These are phyloP conservation scores for Gopherus flavomarginatus DNA, from an alignment of 2,113 vertebrate genomes.

Conservation along the genomic window DNA sequence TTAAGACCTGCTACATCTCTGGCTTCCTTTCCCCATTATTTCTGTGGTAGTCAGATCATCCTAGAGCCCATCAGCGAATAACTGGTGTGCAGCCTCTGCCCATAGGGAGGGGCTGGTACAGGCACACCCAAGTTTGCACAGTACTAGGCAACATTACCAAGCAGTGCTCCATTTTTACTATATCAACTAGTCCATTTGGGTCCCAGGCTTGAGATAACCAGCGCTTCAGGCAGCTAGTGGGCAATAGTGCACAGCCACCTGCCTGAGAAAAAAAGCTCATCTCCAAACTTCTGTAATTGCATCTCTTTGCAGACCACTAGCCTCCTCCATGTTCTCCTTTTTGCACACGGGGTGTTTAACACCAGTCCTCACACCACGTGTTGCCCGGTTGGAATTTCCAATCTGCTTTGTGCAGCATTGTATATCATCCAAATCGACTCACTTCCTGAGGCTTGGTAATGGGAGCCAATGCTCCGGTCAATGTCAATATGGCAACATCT, in stretches of 20 bases:
- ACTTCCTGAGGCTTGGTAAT: not conserved
- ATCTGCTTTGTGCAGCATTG: not conserved
- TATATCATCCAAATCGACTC: not conserved
- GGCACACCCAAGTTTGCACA: not conserved
- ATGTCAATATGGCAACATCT: not conserved
- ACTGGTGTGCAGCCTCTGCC: fast-evolving
- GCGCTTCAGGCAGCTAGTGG: not conserved
- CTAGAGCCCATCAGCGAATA: not conserved
- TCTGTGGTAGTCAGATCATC: not conserved
- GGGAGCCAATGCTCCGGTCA: not conserved
- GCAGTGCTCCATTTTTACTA: not conserved
- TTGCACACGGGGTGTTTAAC: not conserved
- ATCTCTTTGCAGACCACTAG: not conserved
- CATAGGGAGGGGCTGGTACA: fast-evolving
- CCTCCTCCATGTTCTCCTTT: not conserved
- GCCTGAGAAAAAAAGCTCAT: not conserved
- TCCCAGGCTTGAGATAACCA: fast-evolving
- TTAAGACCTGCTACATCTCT: not conserved
- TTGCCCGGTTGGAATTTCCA: not conserved
- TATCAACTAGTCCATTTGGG: not conserved
- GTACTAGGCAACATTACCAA: not conserved
- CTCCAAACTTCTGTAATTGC: not conserved
- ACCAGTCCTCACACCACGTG: not conserved
- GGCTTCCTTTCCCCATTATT: not conserved
- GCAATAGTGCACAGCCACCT: not conserved